Evolutionary conservation across 2,888 invertebrate species (phyloP), one percentile per base, ranked within the genome.

Genomic region (Hybos culiciformis): DNA sequence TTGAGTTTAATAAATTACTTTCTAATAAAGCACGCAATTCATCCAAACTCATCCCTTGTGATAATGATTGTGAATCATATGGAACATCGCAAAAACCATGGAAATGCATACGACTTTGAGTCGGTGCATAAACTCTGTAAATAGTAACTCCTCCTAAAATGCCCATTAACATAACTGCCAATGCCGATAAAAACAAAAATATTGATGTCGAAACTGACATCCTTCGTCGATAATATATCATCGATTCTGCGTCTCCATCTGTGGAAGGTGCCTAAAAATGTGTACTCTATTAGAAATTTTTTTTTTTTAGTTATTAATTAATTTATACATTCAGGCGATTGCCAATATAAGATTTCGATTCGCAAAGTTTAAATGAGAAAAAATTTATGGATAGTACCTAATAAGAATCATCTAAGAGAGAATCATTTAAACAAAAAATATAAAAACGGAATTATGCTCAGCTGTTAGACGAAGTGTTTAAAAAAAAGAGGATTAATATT

Each of bases 71-170:
- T 31, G 57, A 52, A 23, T 56, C 56, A 45, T 66, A 66, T n/a
- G 66, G 66, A 37, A 66, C 57, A 37, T 63, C 62, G 46, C 65
- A 66, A 15, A 63, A 52, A 5, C 63, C 63, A 45, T 60, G 65
- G 44, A 61, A 65, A 17, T 59, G 61, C 49, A 62, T 51, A 23
- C 73, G 72, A 43, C 75, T 53, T 58, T 76, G 75, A 37, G 70
- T 70, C 43, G 73, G 71, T 12, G 77, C 70, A 59, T 82, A 81
- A 53, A 83, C 77, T 41, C 77, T 75, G 66, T 86, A 88, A 41
- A 90, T 68, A 57, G 82, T 77, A 43, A 84, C 71, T 5, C 85
- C 87, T 7, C 80, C 77, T 41, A 76, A 63, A 29, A 80, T 70
- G 11, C 83, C 83, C 56, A 81, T 72, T 46, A 83, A 73, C 56